These are phyloP conservation scores for Sterrhoptilus dennistouni DNA, from an alignment of 2,113 vertebrate genomes.

Conservation along the genomic window DNA sequence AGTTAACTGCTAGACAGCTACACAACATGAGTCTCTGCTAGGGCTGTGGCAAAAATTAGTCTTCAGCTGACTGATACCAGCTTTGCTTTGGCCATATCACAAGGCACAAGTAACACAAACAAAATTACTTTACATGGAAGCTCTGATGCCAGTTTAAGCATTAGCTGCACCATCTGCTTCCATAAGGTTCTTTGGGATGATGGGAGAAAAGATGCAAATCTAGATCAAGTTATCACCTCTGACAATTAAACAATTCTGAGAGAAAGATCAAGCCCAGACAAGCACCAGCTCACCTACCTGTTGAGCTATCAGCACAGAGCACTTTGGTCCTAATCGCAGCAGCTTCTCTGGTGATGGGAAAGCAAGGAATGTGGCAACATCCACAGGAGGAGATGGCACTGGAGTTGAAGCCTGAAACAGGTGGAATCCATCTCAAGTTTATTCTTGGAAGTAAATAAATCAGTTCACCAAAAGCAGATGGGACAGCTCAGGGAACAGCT, in stretches of 20 bases:
- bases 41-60: background rate
- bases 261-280: background rate
- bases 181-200: background rate
- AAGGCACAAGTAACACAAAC: background rate
- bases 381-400: slow-evolving; percentile 75
- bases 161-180: background rate
- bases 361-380: slow-evolving; percentile 87
- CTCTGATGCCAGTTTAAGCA: background rate
- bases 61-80: background rate
- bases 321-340: slow-evolving; percentile 86
- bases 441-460: background rate
- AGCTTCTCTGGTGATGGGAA: slow-evolving; percentile 95
- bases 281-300: slow-evolving; percentile 72
- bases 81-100: background rate
- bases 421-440: background rate
- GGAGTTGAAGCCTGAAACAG: slow-evolving; percentile 79
- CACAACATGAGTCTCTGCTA: background rate
- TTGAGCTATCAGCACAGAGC: slow-evolving; percentile 84
- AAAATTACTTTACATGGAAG: background rate
- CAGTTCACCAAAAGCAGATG: background rate
- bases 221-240: background rate
- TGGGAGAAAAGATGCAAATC: background rate
- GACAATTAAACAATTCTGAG: background rate
- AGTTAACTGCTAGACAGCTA: background rate
- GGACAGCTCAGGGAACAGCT: background rate